Evolutionary conservation across 2,113 vertebrate genomes (phyloP).

Genomic region (Ictalurus punctatus): DNA sequence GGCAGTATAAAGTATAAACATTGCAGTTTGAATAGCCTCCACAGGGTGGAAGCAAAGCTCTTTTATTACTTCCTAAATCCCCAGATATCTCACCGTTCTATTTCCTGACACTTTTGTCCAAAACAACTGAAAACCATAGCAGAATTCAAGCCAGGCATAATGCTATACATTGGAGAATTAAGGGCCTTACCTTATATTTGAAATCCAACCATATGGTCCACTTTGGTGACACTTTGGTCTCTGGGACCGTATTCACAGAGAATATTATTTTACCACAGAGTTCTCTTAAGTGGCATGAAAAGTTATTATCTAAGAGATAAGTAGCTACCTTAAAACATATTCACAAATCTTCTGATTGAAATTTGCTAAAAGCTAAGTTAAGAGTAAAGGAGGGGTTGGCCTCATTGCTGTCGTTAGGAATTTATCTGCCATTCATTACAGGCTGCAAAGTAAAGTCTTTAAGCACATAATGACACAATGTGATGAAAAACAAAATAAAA

Average conservation of each 20-base stretch:
- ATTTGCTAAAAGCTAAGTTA: neutral
- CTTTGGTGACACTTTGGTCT: neutral
- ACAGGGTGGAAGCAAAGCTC: conserved; percentile 32
- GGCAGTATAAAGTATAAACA: neutral
- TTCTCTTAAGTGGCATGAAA: neutral
- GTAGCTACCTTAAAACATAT: neutral
- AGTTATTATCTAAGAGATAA: neutral
- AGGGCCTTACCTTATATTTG: neutral
- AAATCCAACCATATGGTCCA: neutral
- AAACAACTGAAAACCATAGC: neutral
- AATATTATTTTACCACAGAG: neutral
- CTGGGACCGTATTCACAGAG: neutral
- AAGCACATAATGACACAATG: neutral
- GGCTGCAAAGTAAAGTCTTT: neutral
- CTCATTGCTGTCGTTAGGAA: neutral
- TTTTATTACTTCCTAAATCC: neutral
- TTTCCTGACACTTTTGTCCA: neutral
- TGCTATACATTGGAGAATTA: neutral
- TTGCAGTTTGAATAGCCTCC: neutral
- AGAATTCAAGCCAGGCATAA: neutral
- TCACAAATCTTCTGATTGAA: neutral
- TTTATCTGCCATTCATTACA: neutral
- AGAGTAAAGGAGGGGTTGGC: neutral
- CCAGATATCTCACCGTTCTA: neutral
- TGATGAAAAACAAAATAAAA: neutral